Percentiles rank a stretch among this genome's conserved stretches.
Conservation (phyloP, 1,140 invertebrate species). For the Drosophila miranda region DNA sequence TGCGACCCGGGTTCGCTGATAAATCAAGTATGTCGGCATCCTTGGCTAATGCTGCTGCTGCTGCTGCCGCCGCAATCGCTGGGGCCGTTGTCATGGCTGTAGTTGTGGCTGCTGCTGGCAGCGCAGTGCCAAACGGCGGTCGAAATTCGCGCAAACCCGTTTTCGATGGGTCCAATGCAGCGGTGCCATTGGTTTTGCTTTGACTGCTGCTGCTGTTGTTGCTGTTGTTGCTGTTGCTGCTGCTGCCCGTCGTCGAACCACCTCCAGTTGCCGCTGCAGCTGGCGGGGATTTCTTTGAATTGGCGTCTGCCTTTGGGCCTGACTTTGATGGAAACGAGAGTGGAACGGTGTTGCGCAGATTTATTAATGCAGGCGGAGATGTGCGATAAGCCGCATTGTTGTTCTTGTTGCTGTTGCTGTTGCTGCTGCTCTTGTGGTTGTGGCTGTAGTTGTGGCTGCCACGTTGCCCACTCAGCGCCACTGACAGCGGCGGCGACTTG, state of each 20-base stretch:
- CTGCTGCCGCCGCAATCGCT: conserved; percentile 1
- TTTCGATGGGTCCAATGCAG: conserved; percentile 57
- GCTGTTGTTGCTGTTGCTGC: conserved; percentile 1
- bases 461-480: conserved; percentile 47
- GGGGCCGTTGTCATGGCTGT: conserved; percentile 3
- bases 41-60: conserved; percentile 24
- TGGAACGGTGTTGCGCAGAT: conserved; percentile 59
- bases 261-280: conserved; percentile 2
- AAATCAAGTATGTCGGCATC: conserved; percentile 78
- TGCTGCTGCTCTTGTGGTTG: conserved; percentile 23
- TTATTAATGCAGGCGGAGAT: conserved; percentile 76
- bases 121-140: conserved; percentile 19
- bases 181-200: conserved; percentile 61
- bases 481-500: conserved; percentile 66
- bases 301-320: conserved; percentile 32
- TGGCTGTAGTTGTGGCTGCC: no score
- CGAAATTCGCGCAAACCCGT: conserved; percentile 77
- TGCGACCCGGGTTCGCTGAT: conserved; percentile 53
- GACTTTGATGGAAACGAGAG: conserved; percentile 62
- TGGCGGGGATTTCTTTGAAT: conserved; percentile 56
- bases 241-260: background rate
- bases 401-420: conserved; percentile 22
- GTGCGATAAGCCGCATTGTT: conserved; percentile 63
- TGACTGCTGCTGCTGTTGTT: conserved; percentile 2
- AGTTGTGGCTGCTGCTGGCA: conserved; percentile 9